Percentiles rank a stretch among this genome's conserved stretches.
These are phyloP conservation scores for Charaxes varanes DNA, from an alignment of 1,140 invertebrate genomes.

Conservation along the genomic window DNA sequence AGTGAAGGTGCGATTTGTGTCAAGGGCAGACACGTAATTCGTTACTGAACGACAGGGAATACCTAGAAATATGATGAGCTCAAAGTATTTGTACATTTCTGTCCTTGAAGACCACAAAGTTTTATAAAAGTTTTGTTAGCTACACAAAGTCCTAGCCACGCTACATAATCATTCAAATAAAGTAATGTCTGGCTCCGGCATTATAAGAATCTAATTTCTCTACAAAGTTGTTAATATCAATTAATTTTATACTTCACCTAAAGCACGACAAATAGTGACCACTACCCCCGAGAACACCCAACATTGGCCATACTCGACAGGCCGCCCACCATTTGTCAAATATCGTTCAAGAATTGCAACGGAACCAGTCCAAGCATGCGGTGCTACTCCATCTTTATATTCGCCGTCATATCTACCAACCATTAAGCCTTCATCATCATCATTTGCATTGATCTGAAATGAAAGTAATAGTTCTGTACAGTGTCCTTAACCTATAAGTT, in stretches of 20 bases:
- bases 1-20: conserved; percentile 82
- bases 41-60: conserved; percentile 84
- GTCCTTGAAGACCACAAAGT: no score
- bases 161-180: no score
- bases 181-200: no score
- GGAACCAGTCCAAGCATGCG: conserved; percentile 81
- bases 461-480: no score
- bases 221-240: neutral
- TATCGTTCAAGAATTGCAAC: conserved; percentile 82
- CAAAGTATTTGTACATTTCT: no score
- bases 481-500: no score
- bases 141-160: no score
- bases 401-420: conserved; percentile 84
- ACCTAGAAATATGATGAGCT: no score
- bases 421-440: conserved; percentile 81
- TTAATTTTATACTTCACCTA: conserved; percentile 45
- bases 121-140: no score
- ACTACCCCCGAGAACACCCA: conserved; percentile 87
- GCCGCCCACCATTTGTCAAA: conserved; percentile 75
- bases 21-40: conserved; percentile 87
- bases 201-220: no score
- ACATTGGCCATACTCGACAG: conserved; percentile 88
- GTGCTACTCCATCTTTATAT: conserved; percentile 80
- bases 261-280: conserved; percentile 78
- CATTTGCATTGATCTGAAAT: conserved; percentile 74